Base-by-base conservation (phyloP, 2,797 vertebrate genomes). In the Thaleichthys pacificus region DNA sequence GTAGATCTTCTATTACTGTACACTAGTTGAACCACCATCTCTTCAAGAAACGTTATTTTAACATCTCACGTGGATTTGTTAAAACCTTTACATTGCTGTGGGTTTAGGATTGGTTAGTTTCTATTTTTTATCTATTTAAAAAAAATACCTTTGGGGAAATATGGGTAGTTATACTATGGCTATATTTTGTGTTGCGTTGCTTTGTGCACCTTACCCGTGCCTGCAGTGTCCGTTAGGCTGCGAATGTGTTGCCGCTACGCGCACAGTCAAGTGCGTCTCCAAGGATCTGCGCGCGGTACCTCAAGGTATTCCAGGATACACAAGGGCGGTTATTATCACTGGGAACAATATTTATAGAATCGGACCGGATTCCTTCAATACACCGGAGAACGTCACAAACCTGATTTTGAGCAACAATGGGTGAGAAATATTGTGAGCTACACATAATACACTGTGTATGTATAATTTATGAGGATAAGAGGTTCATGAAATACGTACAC, bases 381-480 rank as follows among this genome's bases (percentile, higher is more conserved):
- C 87, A 60, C 82, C 91, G 80, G 81, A 87, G 76, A 94, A 93
- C 74, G 77, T 93, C 74, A 93, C 91, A 73, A 90, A 89, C 15
- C 76, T 95, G 47, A 89, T 91, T 73, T 84, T 95, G 70, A 92
- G 89, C 86, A 91, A 91, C 82, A 94, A 94, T 85, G 85, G 93
- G 93, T 94, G 89, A 92, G 91, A 76, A 65, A 26, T 78, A 73
- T 79, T 51, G 24, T 1, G 7, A 61, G 9, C 58, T 4, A 22
- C 51, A 47, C 51, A 17, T 56, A 56, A 17, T 56, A n/a, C 51
- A 56, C 51, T 5, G 3, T 56, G 17, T 8, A 19, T n/a, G 19
- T 56, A 19, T n/a, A 17, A 56, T 56, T 56, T n/a, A 56, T 17
- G 17, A 56, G 17, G 51, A 3, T 47, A 14, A 47, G 11, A 47